phyloP scores from a whole-genome alignment of 2,888 invertebrate species.

The Neocrepidodera transversa region DNA sequence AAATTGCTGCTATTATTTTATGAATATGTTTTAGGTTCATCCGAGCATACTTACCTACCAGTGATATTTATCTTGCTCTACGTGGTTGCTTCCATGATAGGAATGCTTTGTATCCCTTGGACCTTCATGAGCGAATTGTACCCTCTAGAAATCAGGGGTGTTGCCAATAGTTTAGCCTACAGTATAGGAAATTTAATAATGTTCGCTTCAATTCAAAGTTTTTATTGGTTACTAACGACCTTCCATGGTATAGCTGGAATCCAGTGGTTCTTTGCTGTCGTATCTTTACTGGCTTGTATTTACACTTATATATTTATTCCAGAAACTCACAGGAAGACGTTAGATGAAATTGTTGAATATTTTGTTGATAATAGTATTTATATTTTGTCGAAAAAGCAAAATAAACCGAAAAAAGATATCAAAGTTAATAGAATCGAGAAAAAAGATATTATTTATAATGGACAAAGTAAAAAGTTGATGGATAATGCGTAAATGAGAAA shows the following conservation, averaged over 20 bases:
- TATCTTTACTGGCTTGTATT: constrained; percentile 57
- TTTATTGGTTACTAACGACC: constrained; percentile 52
- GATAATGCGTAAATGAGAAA: constrained; percentile 22
- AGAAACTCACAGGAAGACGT: constrained; percentile 62
- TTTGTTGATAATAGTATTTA: constrained; percentile 58
- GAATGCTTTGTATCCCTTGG: constrained; percentile 68
- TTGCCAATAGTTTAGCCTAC: constrained; percentile 66
- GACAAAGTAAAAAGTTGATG: constrained; percentile 43
- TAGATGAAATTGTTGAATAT: constrained; percentile 62
- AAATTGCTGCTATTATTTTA: too few relatives aligned
- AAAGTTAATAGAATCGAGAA: background rate
- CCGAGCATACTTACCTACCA: constrained; percentile 59
- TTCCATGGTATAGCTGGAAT: constrained; percentile 62
- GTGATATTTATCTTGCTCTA: constrained; percentile 64
- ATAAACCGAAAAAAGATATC: constrained; percentile 5
- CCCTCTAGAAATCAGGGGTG: constrained; percentile 67
- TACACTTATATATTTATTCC: constrained; percentile 62
- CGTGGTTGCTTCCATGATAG: constrained; percentile 67
- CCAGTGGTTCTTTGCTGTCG: constrained; percentile 65
- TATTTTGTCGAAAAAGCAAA: constrained; percentile 42
- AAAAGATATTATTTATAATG: constrained; percentile 39
- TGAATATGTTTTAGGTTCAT: constrained; percentile 44
- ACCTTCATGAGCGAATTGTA: constrained; percentile 71
- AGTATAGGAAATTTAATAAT: constrained; percentile 66
- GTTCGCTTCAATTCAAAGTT: constrained; percentile 66